These are phyloP conservation scores for Phrynosoma blainvillii DNA, from an alignment of 2,113 vertebrate species.

Conservation along the genomic window DNA sequence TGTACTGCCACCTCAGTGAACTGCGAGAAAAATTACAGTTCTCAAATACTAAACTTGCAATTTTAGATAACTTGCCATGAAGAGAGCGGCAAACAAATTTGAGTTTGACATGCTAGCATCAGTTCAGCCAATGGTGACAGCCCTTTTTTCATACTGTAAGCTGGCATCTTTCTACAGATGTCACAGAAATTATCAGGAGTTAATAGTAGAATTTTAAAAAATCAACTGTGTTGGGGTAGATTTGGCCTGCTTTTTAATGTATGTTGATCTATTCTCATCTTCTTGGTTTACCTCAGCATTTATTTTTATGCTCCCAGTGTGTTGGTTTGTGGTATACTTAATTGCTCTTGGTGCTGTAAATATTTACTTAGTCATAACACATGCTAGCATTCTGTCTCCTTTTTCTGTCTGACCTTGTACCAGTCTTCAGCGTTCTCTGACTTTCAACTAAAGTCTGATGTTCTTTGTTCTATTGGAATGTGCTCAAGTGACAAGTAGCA, in stretches of 20 bases:
- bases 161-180: not conserved
- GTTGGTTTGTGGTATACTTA: constrained; percentile 29
- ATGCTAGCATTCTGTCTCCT: constrained; percentile 36
- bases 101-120: not conserved
- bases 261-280: constrained; percentile 45
- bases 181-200: not conserved
- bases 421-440: constrained; percentile 1
- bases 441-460: not conserved
- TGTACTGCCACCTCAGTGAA: too few species aligned
- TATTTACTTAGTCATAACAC: constrained; percentile 51
- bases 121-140: not conserved
- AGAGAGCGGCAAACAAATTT: not conserved
- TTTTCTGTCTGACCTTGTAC: constrained; percentile 43
- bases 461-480: not conserved
- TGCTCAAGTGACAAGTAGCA: not conserved
- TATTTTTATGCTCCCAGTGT: constrained; percentile 48
- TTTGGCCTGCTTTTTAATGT: constrained; percentile 10
- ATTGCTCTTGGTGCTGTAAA: constrained; percentile 58
- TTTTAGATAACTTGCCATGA: not conserved
- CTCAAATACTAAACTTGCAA: not conserved
- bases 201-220: not conserved
- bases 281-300: constrained; percentile 44
- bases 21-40: not conserved
- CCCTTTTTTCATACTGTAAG: not conserved
- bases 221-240: not conserved